phyloP scores from a whole-genome alignment of 2,113 vertebrate species.

The Pterocles gutturalis region DNA sequence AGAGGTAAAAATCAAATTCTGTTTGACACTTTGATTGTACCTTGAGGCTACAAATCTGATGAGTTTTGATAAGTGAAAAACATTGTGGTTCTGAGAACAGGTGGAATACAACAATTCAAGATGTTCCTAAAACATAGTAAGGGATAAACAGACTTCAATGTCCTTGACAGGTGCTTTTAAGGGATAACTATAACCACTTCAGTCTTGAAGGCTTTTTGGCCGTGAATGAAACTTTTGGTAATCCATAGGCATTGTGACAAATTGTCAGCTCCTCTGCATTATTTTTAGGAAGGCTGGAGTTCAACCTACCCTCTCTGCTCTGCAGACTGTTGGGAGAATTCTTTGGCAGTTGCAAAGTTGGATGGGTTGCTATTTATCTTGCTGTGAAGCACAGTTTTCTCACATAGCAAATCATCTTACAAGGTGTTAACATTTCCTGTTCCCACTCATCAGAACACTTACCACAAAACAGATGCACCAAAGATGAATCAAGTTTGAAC shows the following conservation, averaged over 20 bases:
- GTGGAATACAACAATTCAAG: constrained; percentile 60
- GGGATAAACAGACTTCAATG: constrained; percentile 23
- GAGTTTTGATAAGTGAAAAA: constrained; percentile 60
- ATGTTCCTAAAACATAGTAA: constrained; percentile 29
- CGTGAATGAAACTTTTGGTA: not conserved
- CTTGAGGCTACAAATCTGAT: constrained; percentile 54
- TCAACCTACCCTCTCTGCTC: not conserved
- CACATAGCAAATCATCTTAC: constrained; percentile 37
- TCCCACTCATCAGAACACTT: constrained; percentile 59
- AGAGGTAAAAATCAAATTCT: constrained; percentile 58
- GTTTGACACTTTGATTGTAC: constrained; percentile 62
- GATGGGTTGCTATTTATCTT: constrained; percentile 27
- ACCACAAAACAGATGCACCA: constrained; percentile 56
- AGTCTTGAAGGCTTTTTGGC: not conserved
- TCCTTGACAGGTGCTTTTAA: constrained; percentile 43
- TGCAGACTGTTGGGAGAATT: not conserved
- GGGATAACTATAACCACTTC: not conserved
- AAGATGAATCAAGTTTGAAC: not conserved
- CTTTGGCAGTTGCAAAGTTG: not conserved
- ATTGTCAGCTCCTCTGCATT: not conserved
- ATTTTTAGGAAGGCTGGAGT: not conserved
- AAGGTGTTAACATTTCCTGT: constrained; percentile 34
- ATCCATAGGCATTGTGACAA: not conserved
- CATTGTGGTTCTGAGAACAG: constrained; percentile 37
- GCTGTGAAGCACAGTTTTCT: constrained; percentile 27